Evolutionary conservation across 2,888 invertebrate genomes (phyloP), one percentile per base, ranked within the genome.

Genomic region (Megamerina dolium): DNA sequence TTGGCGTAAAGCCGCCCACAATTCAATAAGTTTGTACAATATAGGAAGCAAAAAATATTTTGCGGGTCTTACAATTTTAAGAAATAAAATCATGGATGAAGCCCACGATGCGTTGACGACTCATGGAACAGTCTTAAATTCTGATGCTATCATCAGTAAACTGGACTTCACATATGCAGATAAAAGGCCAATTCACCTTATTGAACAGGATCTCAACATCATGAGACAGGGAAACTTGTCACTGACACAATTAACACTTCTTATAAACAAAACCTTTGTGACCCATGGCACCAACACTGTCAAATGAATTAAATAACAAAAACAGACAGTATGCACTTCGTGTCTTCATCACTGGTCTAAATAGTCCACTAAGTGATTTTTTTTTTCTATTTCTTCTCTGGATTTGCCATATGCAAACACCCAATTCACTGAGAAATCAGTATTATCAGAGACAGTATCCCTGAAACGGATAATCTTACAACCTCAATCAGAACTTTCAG

Each of bases 111-210:
- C 27, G 3, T 23, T 48, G 2, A 41, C 44, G 2, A 48, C 41
- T 27, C 48, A 48, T 9, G 46, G 46, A 2, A 46, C 48, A 9
- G 46, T 50, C 4, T 9, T 50, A 16, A 45, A 47, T 10, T 41
- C 35, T 13, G 45, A 47, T 5, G 44, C 41, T 4, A 46, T 48
- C 4, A 43, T 50, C 3, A 32, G 35, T 5, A 23, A 44, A 18
- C 29, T 48, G 20, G 46, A 48, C 30, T 46, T 51, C 10, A 40
- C 48, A 4, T 51, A 41, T 27, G 40, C 48, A 9, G 44, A 46
- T 14, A 51, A 46, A 35, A 23, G 46, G 10, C 42, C 46, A 5
- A n/a, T 41, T 5, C 48, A 48, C 29, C 19, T 45, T n/a, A 37
- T 45, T 14, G 42, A 48, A 26, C 40, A 44, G 13, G 47, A 47